phyloP scores from a whole-genome alignment of 64 coral and sea anemone genomes.

The Montipora cactus region DNA sequence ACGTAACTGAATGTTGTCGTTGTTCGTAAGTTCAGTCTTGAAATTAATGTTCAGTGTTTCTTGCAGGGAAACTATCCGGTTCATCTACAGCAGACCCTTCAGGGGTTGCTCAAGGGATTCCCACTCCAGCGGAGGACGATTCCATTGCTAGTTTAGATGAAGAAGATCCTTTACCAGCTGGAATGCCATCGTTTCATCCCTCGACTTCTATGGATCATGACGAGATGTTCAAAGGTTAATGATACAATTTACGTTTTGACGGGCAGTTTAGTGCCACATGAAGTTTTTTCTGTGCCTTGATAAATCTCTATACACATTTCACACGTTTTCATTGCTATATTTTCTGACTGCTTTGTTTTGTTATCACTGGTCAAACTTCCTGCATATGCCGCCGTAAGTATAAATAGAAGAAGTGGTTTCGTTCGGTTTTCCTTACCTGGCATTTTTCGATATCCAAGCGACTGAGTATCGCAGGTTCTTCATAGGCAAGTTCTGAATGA shows the following conservation, averaged over 20 bases:
- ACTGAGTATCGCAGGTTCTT: too few relatives aligned
- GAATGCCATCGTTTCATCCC: constrained; percentile 46
- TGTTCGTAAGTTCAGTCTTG: neutral
- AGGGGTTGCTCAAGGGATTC: constrained; percentile 10
- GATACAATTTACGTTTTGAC: neutral
- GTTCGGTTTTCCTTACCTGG: too few relatives aligned
- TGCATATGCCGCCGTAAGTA: too few relatives aligned
- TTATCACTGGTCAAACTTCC: too few relatives aligned
- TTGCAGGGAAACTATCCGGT: constrained; percentile 10
- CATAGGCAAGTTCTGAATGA: too few relatives aligned
- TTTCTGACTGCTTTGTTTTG: too few relatives aligned
- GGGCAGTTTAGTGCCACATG: neutral
- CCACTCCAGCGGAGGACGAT: neutral
- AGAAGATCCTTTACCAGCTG: constrained; percentile 33
- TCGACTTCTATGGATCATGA: constrained; percentile 59
- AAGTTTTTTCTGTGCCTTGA: too few relatives aligned
- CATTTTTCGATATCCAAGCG: too few relatives aligned
- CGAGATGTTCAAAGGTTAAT: constrained; percentile 87
- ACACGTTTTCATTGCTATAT: too few relatives aligned
- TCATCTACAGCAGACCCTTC: neutral
- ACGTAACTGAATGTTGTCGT: too few relatives aligned
- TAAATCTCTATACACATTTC: too few relatives aligned
- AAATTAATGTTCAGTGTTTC: neutral
- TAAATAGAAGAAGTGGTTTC: too few relatives aligned
- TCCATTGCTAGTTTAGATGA: constrained; percentile 54